A percentile compares a stretch with the other conserved stretches of the same genome.
These are phyloP conservation scores for Dicentrarchus labrax DNA, from an alignment of 2,113 vertebrate genomes.

Conservation along the genomic window DNA sequence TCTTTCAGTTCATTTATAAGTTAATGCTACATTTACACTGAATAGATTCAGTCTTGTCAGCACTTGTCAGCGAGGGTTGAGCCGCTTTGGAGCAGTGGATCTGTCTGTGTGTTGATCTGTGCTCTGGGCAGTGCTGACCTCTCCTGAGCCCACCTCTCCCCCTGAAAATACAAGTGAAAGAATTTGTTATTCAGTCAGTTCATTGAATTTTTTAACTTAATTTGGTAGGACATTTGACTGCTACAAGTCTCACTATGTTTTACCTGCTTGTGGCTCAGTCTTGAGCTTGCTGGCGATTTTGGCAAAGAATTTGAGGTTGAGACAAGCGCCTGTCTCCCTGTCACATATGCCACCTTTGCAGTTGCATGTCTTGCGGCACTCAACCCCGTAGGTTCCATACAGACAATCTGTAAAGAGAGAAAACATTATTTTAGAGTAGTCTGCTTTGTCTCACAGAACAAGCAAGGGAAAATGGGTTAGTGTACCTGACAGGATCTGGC, in stretches of 20 bases:
- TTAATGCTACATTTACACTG: conserved; percentile 86
- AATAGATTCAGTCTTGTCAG: conserved; percentile 46
- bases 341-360: conserved; percentile 95
- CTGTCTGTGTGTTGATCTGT: conserved; percentile 84
- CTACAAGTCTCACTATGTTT: neutral
- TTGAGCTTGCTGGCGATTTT: conserved; percentile 85
- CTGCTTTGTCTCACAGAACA: neutral
- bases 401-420: conserved; percentile 88
- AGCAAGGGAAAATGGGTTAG: neutral
- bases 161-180: conserved; percentile 58
- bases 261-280: conserved; percentile 83
- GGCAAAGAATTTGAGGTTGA: conserved; percentile 92
- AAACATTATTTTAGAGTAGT: neutral
- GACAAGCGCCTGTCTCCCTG: conserved; percentile 92
- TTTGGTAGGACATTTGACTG: neutral
- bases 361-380: conserved; percentile 92
- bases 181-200: neutral
- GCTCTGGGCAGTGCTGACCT: conserved; percentile 83
- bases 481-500: neutral
- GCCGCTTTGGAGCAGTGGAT: conserved; percentile 85
- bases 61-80: conserved; percentile 92
- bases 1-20: conserved; percentile 81
- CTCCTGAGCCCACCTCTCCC: conserved; percentile 91
- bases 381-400: conserved; percentile 93
- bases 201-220: neutral